Conservation (phyloP, 2,888 invertebrate species). For the Tillus elongatus region DNA sequence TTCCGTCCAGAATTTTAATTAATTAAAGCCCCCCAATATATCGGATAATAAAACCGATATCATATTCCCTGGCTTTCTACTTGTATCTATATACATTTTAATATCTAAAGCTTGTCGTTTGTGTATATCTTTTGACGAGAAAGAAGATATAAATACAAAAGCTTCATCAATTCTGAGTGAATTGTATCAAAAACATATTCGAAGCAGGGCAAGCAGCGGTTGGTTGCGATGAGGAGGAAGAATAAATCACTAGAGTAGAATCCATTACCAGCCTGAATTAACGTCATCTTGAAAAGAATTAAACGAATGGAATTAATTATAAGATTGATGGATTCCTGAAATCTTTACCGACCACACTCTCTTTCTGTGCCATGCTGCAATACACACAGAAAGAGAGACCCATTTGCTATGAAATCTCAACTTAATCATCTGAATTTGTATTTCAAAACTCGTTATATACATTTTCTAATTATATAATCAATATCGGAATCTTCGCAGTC, state of each 20-base stretch:
- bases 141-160: slow-evolving; percentile 3
- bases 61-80: too few relatives aligned
- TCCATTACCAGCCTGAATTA: slow-evolving; percentile 33
- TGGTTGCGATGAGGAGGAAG: too few relatives aligned
- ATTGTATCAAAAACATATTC: slow-evolving; percentile 1
- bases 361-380: too few relatives aligned
- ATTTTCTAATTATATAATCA: slow-evolving; percentile 1
- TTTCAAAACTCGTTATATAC: neutral
- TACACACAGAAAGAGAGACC: too few relatives aligned
- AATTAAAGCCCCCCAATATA: too few relatives aligned
- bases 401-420: slow-evolving; percentile 1
- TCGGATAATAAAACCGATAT: too few relatives aligned
- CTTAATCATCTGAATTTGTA: slow-evolving; percentile 1
- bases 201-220: neutral
- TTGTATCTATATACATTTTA: too few relatives aligned
- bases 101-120: too few relatives aligned
- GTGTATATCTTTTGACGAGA: too few relatives aligned
- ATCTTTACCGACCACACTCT: slow-evolving; percentile 26
- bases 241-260: neutral
- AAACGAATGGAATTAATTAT: slow-evolving; percentile 46
- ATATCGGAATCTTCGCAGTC: too few relatives aligned
- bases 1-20: too few relatives aligned
- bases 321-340: slow-evolving; percentile 43
- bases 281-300: slow-evolving; percentile 45
- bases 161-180: too few relatives aligned